Conservation (phyloP, 64 coral and sea anemone genomes). For the Actinia equina region DNA sequence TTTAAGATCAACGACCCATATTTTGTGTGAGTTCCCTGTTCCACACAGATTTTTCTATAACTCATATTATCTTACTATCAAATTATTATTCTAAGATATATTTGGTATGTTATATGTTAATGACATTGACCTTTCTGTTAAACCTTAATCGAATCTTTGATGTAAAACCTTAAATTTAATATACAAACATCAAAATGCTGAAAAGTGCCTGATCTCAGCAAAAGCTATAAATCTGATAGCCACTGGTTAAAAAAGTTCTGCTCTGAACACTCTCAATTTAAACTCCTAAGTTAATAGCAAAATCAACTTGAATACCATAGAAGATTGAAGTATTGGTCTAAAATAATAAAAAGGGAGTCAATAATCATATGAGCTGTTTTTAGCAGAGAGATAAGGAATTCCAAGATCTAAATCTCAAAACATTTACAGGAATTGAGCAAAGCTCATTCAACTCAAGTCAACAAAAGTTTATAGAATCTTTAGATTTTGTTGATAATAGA, state of each 20-base stretch:
- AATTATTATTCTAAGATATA: too few species aligned
- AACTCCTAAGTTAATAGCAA: background rate
- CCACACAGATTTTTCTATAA: too few species aligned
- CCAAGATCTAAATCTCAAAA: background rate
- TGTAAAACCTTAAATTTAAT: background rate
- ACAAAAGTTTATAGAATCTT: background rate
- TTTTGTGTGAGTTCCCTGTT: too few species aligned
- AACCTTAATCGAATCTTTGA: background rate
- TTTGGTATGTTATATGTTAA: background rate
- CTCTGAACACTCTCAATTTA: background rate
- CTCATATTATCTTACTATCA: too few species aligned
- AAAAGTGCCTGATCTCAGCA: background rate
- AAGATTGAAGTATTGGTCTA: background rate
- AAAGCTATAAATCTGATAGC: background rate
- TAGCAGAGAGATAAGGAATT: background rate
- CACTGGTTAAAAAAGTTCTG: background rate
- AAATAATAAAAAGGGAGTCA: background rate
- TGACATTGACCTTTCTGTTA: background rate
- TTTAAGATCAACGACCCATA: too few species aligned
- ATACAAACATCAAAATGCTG: background rate
- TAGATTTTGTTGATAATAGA: background rate
- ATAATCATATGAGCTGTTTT: background rate
- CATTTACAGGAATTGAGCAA: background rate
- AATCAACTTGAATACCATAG: background rate
- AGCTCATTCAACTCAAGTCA: background rate